Percentiles rank a stretch among this genome's conserved stretches.
Evolutionary conservation across 2,888 invertebrate genomes (phyloP).

Genomic region (Heliothis peltigera): DNA sequence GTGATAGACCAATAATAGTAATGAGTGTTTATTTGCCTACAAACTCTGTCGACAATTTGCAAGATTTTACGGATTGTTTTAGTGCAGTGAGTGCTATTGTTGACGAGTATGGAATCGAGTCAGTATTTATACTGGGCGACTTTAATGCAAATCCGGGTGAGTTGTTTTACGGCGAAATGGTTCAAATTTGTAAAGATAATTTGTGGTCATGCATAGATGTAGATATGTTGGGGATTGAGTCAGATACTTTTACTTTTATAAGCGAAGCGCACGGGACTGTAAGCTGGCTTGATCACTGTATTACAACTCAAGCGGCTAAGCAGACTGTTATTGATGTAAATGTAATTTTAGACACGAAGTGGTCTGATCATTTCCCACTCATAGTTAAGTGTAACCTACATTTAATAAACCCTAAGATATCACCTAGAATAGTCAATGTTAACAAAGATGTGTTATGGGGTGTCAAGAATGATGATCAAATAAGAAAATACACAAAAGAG

Average conservation of each 20-base stretch:
- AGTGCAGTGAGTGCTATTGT: too few relatives aligned
- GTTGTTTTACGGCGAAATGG: background rate
- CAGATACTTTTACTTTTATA: slow-evolving; percentile 4
- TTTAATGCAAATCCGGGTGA: slow-evolving; percentile 9
- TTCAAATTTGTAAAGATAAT: slow-evolving; percentile 1
- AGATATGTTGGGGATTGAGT: slow-evolving; percentile 3
- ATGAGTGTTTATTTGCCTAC: too few relatives aligned
- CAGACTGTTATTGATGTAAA: background rate
- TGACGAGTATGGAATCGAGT: too few relatives aligned
- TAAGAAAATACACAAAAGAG: background rate
- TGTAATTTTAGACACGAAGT: background rate
- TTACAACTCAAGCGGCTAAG: slow-evolving; percentile 2
- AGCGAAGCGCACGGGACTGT: background rate
- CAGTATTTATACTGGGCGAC: background rate
- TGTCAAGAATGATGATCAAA: background rate
- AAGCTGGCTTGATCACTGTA: slow-evolving; percentile 11
- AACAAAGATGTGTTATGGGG: background rate
- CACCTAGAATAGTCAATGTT: background rate
- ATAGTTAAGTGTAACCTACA: background rate
- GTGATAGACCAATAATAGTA: too few relatives aligned
- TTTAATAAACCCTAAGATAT: background rate
- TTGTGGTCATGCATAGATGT: background rate
- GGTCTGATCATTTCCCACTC: slow-evolving; percentile 3
- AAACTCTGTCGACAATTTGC: too few relatives aligned
- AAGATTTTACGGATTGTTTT: too few relatives aligned